A percentile compares a stretch with the other conserved stretches of the same genome.
phyloP scores from a whole-genome alignment of 2,797 vertebrate genomes.

The Microctenopoma steveboyesi region DNA sequence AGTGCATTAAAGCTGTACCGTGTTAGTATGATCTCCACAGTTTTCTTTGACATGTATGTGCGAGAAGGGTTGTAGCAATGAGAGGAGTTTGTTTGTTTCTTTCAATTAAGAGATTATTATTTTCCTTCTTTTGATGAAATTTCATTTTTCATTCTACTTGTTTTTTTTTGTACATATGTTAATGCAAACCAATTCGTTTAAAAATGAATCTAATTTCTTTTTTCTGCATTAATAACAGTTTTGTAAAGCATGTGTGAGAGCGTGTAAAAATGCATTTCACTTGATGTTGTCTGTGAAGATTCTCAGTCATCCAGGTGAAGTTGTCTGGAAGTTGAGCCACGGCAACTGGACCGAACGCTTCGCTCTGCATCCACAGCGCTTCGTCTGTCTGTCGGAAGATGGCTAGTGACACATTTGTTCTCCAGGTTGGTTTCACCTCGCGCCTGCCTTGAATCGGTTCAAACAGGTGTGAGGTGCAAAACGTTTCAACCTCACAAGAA shows the following conservation, averaged over 20 bases:
- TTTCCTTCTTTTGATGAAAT: conserved; percentile 43
- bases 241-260: conserved; percentile 60
- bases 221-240: conserved; percentile 48
- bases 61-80: conserved; percentile 27
- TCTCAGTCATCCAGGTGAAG: too few species aligned
- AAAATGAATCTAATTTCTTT: conserved; percentile 29
- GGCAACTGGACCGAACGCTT: too few species aligned
- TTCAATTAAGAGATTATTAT: conserved; percentile 49
- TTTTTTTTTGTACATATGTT: conserved; percentile 55
- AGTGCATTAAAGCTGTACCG: conserved; percentile 73
- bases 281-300: conserved; percentile 39
- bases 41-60: conserved; percentile 30
- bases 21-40: conserved; percentile 54
- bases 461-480: too few species aligned
- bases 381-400: too few species aligned
- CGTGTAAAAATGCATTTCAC: conserved; percentile 64
- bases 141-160: conserved; percentile 32
- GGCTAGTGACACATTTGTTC: too few species aligned
- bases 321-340: too few species aligned
- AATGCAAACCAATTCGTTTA: conserved; percentile 27
- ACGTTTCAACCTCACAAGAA: too few species aligned
- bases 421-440: too few species aligned
- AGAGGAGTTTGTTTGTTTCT: conserved; percentile 19
- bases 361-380: too few species aligned
- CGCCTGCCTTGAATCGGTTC: too few species aligned